phyloP scores from a whole-genome alignment of 2,888 invertebrate genomes.

The Drosophila trichaetosa region DNA sequence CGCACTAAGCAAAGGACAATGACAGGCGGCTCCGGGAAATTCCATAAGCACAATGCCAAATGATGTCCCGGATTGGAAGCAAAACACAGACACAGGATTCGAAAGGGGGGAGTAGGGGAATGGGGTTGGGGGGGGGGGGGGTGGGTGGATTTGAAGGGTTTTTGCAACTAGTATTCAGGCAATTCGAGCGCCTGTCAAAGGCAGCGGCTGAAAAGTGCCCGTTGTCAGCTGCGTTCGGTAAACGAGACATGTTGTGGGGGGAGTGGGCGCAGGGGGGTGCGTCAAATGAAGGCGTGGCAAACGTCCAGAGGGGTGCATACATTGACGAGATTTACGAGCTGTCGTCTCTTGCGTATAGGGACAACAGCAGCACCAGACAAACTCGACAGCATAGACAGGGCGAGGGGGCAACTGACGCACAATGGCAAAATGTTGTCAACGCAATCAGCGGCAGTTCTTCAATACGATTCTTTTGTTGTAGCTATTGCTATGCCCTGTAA shows the following conservation, averaged over 20 bases:
- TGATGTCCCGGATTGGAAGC: conserved; percentile 54
- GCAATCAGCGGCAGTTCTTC: conserved; percentile 71
- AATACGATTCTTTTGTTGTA: conserved; percentile 12
- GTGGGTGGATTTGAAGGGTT: conserved; percentile 1
- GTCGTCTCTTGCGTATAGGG: conserved; percentile 59
- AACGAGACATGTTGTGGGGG: conserved; percentile 19
- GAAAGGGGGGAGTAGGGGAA: neutral
- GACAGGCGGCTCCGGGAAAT: conserved; percentile 54
- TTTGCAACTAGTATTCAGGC: conserved; percentile 28
- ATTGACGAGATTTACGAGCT: conserved; percentile 80
- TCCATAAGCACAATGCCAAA: conserved; percentile 76
- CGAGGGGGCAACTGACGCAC: conserved; percentile 52
- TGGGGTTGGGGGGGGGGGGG: neutral
- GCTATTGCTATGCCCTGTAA: neutral
- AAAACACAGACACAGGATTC: neutral
- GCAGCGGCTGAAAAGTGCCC: conserved; percentile 70
- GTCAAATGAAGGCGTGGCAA: conserved; percentile 38
- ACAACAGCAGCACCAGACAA: conserved; percentile 5
- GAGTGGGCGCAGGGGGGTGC: neutral
- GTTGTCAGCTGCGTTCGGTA: conserved; percentile 41
- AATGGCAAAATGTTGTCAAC: conserved; percentile 81
- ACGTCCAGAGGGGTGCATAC: conserved; percentile 74
- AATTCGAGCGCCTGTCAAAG: conserved; percentile 52
- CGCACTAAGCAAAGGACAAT: conserved; percentile 52
- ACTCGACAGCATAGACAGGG: neutral